A percentile compares a stretch with the other conserved stretches of the same genome.
Conservation (phyloP, 2,113 vertebrate species). For the Dascyllus trimaculatus region DNA sequence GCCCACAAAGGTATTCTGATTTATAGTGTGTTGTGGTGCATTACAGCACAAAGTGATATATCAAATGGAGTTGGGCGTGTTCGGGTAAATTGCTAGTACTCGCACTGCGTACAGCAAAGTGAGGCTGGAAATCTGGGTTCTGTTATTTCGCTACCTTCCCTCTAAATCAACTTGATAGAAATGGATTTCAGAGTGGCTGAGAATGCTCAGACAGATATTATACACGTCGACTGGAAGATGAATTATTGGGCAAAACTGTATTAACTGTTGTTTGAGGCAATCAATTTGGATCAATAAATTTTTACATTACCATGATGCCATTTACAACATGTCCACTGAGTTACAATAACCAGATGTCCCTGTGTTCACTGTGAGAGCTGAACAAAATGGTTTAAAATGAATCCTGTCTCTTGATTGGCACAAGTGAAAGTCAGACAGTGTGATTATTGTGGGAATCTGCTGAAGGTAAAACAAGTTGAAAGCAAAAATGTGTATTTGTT, state of each 20-base stretch:
- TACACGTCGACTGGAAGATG: constrained; percentile 27
- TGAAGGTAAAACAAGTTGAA: neutral
- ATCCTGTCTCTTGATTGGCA: neutral
- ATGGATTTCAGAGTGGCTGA: constrained; percentile 61
- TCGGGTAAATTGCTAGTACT: constrained; percentile 68
- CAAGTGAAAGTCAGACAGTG: neutral
- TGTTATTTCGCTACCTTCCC: constrained; percentile 59
- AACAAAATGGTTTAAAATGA: neutral
- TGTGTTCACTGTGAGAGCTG: neutral
- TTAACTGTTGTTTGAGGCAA: constrained; percentile 51
- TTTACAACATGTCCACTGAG: constrained; percentile 2
- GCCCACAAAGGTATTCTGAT: constrained; percentile 80
- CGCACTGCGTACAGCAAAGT: constrained; percentile 28
- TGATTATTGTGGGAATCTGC: neutral
- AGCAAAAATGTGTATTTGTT: neutral
- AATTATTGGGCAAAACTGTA: constrained; percentile 48
- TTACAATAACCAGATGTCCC: constrained; percentile 6
- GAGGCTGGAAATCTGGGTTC: constrained; percentile 45
- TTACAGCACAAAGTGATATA: constrained; percentile 75
- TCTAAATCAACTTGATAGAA: constrained; percentile 73
- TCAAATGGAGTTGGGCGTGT: constrained; percentile 70
- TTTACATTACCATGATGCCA: constrained; percentile 1
- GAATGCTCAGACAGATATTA: constrained; percentile 40
- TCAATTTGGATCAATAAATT: constrained; percentile 47
- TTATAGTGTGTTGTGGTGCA: constrained; percentile 76